phyloP scores from a whole-genome alignment of 2,113 vertebrate genomes.

The Platysternon megacephalum region DNA sequence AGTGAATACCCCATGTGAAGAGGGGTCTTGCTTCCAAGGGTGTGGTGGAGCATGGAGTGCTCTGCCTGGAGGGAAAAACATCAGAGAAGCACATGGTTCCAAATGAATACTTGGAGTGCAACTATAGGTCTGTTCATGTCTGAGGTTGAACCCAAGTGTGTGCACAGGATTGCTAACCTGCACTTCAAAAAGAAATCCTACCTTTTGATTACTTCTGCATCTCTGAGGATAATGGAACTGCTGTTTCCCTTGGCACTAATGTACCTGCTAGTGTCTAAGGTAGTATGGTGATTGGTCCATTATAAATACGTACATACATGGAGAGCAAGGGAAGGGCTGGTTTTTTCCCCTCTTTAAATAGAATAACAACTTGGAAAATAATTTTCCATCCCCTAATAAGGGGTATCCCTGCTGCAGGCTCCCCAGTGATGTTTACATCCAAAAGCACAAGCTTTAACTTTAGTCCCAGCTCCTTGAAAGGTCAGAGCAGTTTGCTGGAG shows the following conservation, averaged over 20 bases:
- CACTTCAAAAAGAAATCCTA: background rate
- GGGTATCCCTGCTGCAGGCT: background rate
- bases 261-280: background rate
- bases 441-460: background rate
- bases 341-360: background rate
- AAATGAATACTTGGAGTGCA: background rate
- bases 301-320: background rate
- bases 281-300: background rate
- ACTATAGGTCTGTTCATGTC: background rate
- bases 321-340: background rate
- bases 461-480: background rate
- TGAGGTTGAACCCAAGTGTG: background rate
- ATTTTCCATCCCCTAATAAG: background rate
- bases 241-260: background rate
- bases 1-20: fast-evolving
- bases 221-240: background rate
- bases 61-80: background rate
- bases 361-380: background rate
- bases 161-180: background rate
- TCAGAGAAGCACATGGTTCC: background rate
- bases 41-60: background rate
- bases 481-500: background rate
- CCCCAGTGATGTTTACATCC: background rate
- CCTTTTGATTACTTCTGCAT: background rate
- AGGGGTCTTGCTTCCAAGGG: fast-evolving